Percentiles rank a stretch among this genome's conserved stretches.
These are phyloP conservation scores for Lepidurus packardi DNA, from an alignment of 1,140 invertebrate genomes.

Conservation along the genomic window DNA sequence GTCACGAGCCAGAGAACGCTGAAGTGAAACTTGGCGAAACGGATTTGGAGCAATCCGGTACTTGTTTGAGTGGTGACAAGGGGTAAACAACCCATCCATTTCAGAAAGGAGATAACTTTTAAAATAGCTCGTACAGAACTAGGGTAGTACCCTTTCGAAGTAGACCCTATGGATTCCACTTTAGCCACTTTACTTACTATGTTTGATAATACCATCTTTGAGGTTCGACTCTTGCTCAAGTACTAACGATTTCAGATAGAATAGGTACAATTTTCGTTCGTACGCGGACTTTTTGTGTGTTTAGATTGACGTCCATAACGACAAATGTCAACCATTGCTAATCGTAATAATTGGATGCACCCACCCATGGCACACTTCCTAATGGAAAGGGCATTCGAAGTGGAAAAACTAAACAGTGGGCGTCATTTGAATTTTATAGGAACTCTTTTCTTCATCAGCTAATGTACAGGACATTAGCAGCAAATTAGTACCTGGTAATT, in stretches of 20 bases:
- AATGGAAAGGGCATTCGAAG: too few relatives aligned
- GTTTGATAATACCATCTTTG: neutral
- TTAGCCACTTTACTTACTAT: neutral
- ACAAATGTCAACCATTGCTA: too few relatives aligned
- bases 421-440: too few relatives aligned
- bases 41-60: neutral
- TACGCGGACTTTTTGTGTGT: too few relatives aligned
- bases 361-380: too few relatives aligned
- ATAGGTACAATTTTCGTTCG: too few relatives aligned
- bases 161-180: neutral
- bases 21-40: neutral
- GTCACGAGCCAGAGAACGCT: neutral
- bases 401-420: too few relatives aligned
- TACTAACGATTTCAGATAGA: neutral
- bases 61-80: neutral
- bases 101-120: neutral
- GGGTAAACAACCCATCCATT: neutral
- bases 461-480: too few relatives aligned
- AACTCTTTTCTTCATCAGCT: too few relatives aligned
- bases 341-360: too few relatives aligned
- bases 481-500: too few relatives aligned
- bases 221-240: neutral
- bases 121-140: neutral
- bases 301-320: too few relatives aligned
- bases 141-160: neutral